Conservation (phyloP, 2,888 invertebrate species). For the Cephus nigrinus region DNA sequence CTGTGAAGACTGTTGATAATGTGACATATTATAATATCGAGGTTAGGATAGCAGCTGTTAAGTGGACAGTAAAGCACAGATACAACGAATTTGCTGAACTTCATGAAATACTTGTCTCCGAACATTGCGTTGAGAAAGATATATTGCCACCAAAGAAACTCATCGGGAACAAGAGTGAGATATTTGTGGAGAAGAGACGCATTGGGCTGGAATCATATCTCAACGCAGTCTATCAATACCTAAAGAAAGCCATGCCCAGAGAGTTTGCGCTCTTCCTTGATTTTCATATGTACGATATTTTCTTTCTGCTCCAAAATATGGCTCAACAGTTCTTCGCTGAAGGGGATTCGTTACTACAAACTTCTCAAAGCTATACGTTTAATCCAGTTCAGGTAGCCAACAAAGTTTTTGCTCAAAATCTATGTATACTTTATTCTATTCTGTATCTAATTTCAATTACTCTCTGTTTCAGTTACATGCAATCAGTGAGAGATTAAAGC, state of each 20-base stretch:
- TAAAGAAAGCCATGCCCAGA: conserved; percentile 83
- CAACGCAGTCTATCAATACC: conserved; percentile 78
- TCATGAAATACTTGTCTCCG: conserved; percentile 83
- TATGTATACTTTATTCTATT: background rate
- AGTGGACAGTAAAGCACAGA: conserved; percentile 87
- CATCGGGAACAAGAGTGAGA: conserved; percentile 88
- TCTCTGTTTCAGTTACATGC: conserved; percentile 79
- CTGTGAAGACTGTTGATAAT: conserved; percentile 73
- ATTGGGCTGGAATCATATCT: conserved; percentile 85
- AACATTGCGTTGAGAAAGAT: conserved; percentile 86
- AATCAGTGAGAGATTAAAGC: conserved; percentile 87
- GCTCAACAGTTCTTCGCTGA: conserved; percentile 82
- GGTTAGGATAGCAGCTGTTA: conserved; percentile 76
- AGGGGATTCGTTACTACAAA: conserved; percentile 77
- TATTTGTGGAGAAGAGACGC: conserved; percentile 87
- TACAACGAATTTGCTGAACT: conserved; percentile 92
- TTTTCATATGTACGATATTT: conserved; percentile 90
- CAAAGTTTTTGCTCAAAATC: background rate
- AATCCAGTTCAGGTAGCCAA: conserved; percentile 80
- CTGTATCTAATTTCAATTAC: background rate
- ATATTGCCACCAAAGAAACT: conserved; percentile 93
- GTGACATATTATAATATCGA: conserved; percentile 80
- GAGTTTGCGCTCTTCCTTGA: conserved; percentile 87
- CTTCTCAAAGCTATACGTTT: conserved; percentile 75
- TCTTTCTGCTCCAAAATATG: conserved; percentile 85